Evolutionary conservation across 2,888 invertebrate species (phyloP), one percentile per base, ranked within the genome.

Genomic region (Campoletis raptor): DNA sequence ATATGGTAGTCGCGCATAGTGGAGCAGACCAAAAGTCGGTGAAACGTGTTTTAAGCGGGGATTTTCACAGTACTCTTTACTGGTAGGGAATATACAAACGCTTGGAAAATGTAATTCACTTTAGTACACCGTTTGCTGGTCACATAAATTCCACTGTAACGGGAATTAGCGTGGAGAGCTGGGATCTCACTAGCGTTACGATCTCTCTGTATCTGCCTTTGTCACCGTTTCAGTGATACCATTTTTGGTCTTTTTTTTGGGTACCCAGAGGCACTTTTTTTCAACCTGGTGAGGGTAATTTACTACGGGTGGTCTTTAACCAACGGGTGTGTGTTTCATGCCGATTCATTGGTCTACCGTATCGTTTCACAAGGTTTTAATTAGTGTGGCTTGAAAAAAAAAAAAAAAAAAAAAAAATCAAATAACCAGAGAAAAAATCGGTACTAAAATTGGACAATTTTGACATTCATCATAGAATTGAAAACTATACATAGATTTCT

Each of bases 61-160:
- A 30, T 82, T 61, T 82, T 61, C 81, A 83, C 85, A 76, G 82
- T 85, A 83, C 83, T 78, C 87, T 89, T 86, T 88, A 86, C 72
- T 83, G 85, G 87, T 83, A 54, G 81, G 82, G 80, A 81, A 80
- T 48, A 72, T 88, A 86, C 88, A 87, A 88, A 88, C 88, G 76
- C 83, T 86, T 77, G 84, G 85, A 89, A 76, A 87, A 90, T 89
- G 91, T 91, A 92, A 92, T 93, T 93, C 91, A 89, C 90, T 90
- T 90, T 90, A 89, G 88, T 89, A 85, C 77, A 83, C 80, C 83
- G 81, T 67, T 81, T 52, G 84, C 78, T 36, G 85, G 86, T 86
- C 83, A 86, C 90, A 90, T 92, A 92, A 92, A 92, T 92, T 92
- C 89, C 85, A 84, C 86, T 89, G 88, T 90, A 91, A 92, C 91